phyloP scores from a whole-genome alignment of 2,888 invertebrate species.

The Omphaloscelis lunosa region DNA sequence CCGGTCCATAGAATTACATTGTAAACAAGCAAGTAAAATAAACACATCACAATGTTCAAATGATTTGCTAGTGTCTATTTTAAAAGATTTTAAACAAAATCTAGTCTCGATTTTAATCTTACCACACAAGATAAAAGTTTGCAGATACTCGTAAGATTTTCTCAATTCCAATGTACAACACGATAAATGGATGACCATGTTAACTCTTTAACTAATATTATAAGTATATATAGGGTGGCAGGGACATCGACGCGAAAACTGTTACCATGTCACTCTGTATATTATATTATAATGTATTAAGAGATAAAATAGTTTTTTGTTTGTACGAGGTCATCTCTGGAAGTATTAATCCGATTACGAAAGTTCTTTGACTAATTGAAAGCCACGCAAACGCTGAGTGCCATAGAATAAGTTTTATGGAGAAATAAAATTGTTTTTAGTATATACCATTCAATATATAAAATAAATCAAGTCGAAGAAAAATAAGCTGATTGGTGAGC shows the following conservation, averaged over 20 bases:
- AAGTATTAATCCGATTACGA: neutral
- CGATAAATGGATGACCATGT: neutral
- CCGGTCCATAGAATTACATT: neutral
- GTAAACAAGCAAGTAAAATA: conserved; percentile 15
- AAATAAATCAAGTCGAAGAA: neutral
- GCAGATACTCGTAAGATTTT: conserved; percentile 1
- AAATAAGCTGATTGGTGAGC: neutral
- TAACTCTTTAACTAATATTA: neutral
- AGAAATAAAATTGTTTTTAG: neutral
- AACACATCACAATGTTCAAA: conserved; percentile 7
- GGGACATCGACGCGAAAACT: no score
- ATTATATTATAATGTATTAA: no score
- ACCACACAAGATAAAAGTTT: conserved; percentile 11
- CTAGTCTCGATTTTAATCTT: conserved; percentile 1
- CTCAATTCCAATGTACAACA: neutral
- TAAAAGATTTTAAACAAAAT: neutral
- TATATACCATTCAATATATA: no score
- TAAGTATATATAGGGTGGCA: no score
- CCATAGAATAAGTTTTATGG: neutral
- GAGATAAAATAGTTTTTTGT: neutral
- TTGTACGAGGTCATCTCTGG: neutral
- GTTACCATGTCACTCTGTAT: no score
- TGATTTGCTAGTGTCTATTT: neutral
- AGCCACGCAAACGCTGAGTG: neutral
- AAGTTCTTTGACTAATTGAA: neutral